Percentiles rank a stretch among this genome's conserved stretches.
phyloP scores from a whole-genome alignment of 2,113 vertebrate species.

The Cryptomyrus ogoouensis region DNA sequence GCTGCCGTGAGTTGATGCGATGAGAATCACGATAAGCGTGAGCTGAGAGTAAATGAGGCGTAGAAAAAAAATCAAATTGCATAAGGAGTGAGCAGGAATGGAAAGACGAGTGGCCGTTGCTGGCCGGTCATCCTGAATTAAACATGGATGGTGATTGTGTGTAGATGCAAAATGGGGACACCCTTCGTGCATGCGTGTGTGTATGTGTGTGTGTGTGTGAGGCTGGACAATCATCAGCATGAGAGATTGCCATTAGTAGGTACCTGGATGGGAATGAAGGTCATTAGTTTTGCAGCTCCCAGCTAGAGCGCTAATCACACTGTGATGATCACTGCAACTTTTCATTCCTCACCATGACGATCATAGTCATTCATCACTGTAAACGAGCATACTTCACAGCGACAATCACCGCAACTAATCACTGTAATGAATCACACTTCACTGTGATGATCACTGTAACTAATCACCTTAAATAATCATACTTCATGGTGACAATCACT shows the following conservation, averaged over 20 bases:
- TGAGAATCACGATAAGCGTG: neutral
- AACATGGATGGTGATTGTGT: neutral
- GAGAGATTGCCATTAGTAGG: neutral
- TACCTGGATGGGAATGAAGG: neutral
- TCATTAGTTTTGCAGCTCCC: neutral
- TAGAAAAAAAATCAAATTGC: neutral
- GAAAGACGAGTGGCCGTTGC: neutral
- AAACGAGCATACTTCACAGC: neutral
- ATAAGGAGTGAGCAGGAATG: too few species aligned
- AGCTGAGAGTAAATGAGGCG: neutral
- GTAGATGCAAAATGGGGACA: neutral
- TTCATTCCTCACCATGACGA: neutral
- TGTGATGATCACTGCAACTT: neutral
- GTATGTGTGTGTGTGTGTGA: constrained; percentile 23
- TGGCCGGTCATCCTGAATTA: neutral
- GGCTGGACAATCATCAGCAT: neutral
- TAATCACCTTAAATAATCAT: neutral
- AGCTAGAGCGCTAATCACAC: neutral
- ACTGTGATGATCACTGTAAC: neutral
- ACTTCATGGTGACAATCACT: neutral
- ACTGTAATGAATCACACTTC: neutral
- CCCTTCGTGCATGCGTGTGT: neutral
- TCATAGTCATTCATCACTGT: neutral
- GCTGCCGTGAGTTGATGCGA: neutral
- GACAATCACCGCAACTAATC: neutral